A percentile compares a stretch with the other conserved stretches of the same genome.
Conservation (phyloP, 2,888 invertebrate species). For the Lepidochitona cinerea region DNA sequence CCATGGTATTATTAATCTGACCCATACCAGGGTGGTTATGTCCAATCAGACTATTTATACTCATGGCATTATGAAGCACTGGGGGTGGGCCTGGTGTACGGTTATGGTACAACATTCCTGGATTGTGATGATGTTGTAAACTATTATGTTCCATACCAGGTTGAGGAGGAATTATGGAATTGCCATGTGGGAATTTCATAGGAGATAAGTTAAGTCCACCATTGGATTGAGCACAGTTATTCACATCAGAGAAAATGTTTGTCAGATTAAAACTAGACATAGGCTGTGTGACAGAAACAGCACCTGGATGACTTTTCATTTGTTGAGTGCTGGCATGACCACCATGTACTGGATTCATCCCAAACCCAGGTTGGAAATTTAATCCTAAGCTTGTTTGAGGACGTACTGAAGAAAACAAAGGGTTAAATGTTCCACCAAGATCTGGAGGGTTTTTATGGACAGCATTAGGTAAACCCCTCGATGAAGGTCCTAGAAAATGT, state of each 20-base stretch:
- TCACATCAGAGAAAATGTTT: constrained; percentile 65
- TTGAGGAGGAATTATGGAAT: constrained; percentile 52
- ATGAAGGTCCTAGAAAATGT: constrained; percentile 54
- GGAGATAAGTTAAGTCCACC: constrained; percentile 66
- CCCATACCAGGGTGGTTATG: constrained; percentile 61
- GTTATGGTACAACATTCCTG: constrained; percentile 55
- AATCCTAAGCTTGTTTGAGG: constrained; percentile 64
- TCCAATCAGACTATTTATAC: constrained; percentile 67
- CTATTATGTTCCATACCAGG: constrained; percentile 61
- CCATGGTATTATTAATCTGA: constrained; percentile 60
- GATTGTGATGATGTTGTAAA: constrained; percentile 61
- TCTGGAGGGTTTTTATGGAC: constrained; percentile 58
- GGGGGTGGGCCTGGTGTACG: constrained; percentile 57
- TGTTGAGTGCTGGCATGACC: constrained; percentile 52
- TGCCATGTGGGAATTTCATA: constrained; percentile 67
- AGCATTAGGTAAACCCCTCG: constrained; percentile 51
- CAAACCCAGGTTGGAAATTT: constrained; percentile 65
- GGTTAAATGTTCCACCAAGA: constrained; percentile 50
- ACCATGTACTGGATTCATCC: constrained; percentile 59
- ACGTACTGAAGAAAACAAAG: constrained; percentile 56
- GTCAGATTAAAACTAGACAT: constrained; percentile 67
- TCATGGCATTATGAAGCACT: constrained; percentile 65
- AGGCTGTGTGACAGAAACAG: constrained; percentile 50
- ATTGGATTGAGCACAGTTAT: constrained; percentile 43
- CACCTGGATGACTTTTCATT: constrained; percentile 55